Evolutionary conservation across 2,888 invertebrate species (phyloP), one percentile per base, ranked within the genome.

Genomic region (Zele albiditarsus): DNA sequence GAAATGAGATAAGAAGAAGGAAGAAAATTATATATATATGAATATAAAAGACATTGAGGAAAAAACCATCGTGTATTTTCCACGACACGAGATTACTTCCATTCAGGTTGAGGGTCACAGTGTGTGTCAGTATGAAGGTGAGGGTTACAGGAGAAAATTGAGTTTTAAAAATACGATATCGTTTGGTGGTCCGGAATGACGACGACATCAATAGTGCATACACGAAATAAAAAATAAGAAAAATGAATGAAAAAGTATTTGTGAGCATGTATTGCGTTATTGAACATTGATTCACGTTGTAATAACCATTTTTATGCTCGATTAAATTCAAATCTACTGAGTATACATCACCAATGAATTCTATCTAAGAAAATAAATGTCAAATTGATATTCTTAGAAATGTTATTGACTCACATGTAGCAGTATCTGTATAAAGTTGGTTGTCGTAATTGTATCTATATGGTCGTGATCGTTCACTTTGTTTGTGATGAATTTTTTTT

Each of bases 151-250:
- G 10, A 60, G 60, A 28, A 53, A 60, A 60, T 60, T 60, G 60
- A 60, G 60, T 60, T 60, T 60, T 28, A 16, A 60, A 60, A 60
- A 60, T 60, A 60, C 16, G 28, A 60, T 60, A 16, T 28, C 27
- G 14, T 60, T 60, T 60, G 60, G 16, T 27, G 28, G 60, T 16
- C 14, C 8, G 12, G 12, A 60, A 60, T 27, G 28, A 53, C 6
- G 20, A 53, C 53, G 53, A 53, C 20, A 53, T 20, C 20, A 23
- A 10, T 53, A 53, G n/a, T 20, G 20, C 38, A 53, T 20, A 53
- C 16, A 20, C n/a, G 53, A 53, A 53, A 53, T 53, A 8, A 20
- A 53, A n/a, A 2, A 53, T 20, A 1, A 20, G 53, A 16, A 4
- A 58, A 25, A 25, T 58, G 14, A 60, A 28, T 5, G 25, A 27